These are phyloP conservation scores for Sericinus montela DNA, from an alignment of 2,888 invertebrate genomes.

Conservation along the genomic window DNA sequence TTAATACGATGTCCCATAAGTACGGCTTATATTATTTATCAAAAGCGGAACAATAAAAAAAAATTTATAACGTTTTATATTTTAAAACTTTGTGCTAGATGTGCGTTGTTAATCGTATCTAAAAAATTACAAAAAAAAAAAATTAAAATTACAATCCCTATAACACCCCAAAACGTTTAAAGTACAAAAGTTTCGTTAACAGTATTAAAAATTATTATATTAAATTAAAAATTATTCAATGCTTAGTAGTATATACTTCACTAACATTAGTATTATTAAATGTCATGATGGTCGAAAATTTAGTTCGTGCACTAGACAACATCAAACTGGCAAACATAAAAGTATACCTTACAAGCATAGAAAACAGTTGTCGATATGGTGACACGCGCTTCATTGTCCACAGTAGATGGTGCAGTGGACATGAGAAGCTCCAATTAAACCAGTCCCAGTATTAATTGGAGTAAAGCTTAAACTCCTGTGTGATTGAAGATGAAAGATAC, in stretches of 20 bases:
- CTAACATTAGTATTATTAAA: constrained; percentile 23
- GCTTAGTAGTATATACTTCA: constrained; percentile 8
- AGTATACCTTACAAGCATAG: constrained; percentile 37
- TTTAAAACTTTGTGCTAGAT: constrained; percentile 23
- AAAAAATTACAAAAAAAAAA: constrained; percentile 36
- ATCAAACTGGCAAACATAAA: constrained; percentile 61
- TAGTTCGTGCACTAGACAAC: constrained; percentile 52
- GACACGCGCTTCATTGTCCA: constrained; percentile 21
- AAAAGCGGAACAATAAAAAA: not conserved
- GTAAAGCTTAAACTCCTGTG: constrained; percentile 82
- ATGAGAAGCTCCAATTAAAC: constrained; percentile 40
- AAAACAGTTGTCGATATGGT: constrained; percentile 58
- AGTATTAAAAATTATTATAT: constrained; percentile 26
- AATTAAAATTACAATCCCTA: constrained; percentile 57
- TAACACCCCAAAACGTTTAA: constrained; percentile 55
- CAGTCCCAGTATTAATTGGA: constrained; percentile 29
- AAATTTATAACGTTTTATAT: constrained; percentile 16
- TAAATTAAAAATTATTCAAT: constrained; percentile 31
- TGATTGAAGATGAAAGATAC: constrained; percentile 83
- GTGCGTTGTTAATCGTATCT: constrained; percentile 26
- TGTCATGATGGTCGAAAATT: constrained; percentile 33
- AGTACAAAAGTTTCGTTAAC: constrained; percentile 53
- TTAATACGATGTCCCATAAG: no score
- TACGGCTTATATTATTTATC: no score
- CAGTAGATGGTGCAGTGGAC: constrained; percentile 31